Conservation (phyloP, 53 echinoderm and acorn worm genomes). For the Apostichopus leukothele region DNA sequence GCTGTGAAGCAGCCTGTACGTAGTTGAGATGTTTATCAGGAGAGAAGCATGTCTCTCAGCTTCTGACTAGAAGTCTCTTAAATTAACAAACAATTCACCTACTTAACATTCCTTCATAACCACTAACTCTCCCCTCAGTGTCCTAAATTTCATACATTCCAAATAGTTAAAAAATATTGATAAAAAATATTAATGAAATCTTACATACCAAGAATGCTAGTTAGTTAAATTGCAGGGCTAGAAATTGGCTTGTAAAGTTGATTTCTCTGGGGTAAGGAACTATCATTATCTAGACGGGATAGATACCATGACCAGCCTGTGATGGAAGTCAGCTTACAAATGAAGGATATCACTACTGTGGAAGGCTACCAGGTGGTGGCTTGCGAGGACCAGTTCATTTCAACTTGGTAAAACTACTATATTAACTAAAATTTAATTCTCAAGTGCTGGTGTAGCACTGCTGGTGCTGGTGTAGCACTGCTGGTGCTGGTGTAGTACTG, state of each 20-base stretch:
- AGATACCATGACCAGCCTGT: neutral
- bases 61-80: conserved; percentile 16
- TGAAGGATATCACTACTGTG: neutral
- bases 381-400: neutral
- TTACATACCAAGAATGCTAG: conserved; percentile 10
- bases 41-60: neutral
- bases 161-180: conserved; percentile 27
- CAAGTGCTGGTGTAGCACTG: no score
- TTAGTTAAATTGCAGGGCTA: neutral
- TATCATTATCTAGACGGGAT: neutral
- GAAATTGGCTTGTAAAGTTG: neutral
- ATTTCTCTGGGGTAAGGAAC: neutral
- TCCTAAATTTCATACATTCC: conserved; percentile 4
- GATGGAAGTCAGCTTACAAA: neutral
- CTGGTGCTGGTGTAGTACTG: no score
- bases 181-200: conserved; percentile 13
- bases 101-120: conserved; percentile 18
- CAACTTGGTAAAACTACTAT: neutral
- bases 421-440: no score
- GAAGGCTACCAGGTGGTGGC: neutral
- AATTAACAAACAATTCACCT: conserved; percentile 13
- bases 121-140: neutral
- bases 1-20: neutral
- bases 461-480: no score
- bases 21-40: neutral